Percentiles rank a stretch among this genome's conserved stretches.
phyloP scores from a whole-genome alignment of 2,113 vertebrate genomes.

The Harpagus bidentatus region DNA sequence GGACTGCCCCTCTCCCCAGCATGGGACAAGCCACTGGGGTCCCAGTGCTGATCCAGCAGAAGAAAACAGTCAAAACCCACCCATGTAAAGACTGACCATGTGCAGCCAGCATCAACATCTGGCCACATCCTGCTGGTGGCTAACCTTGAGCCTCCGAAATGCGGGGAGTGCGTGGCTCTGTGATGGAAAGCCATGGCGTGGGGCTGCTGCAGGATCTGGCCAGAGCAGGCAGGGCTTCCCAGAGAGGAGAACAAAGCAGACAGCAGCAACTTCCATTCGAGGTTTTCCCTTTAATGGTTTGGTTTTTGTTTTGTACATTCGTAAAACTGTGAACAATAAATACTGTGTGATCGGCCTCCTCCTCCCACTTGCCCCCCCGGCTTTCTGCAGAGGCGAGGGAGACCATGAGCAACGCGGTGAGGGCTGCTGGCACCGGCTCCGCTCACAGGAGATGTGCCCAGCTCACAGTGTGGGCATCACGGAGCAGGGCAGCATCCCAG shows the following conservation, averaged over 20 bases:
- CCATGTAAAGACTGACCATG: rapidly evolving
- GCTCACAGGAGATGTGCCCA: rapidly evolving
- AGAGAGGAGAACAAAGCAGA: background rate
- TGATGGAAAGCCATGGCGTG: background rate
- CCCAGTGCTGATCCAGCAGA: background rate
- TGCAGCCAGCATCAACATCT: background rate
- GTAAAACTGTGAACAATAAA: slow-evolving; percentile 60
- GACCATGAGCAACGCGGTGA: background rate
- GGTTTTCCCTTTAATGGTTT: slow-evolving; percentile 59
- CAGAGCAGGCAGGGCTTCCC: background rate
- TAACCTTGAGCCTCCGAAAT: background rate
- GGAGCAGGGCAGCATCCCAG: background rate
- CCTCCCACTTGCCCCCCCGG: background rate
- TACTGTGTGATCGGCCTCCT: background rate
- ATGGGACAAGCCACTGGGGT: background rate
- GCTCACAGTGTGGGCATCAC: background rate
- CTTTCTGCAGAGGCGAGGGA: background rate
- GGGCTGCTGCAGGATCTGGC: background rate
- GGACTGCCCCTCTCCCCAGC: background rate
- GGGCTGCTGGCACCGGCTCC: background rate
- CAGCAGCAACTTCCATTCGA: background rate
- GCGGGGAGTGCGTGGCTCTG: rapidly evolving
- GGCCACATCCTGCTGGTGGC: background rate
- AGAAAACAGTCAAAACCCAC: background rate
- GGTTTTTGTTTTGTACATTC: slow-evolving; percentile 66